phyloP scores from a whole-genome alignment of 2,113 vertebrate genomes.

The Glaucidium brasilianum region DNA sequence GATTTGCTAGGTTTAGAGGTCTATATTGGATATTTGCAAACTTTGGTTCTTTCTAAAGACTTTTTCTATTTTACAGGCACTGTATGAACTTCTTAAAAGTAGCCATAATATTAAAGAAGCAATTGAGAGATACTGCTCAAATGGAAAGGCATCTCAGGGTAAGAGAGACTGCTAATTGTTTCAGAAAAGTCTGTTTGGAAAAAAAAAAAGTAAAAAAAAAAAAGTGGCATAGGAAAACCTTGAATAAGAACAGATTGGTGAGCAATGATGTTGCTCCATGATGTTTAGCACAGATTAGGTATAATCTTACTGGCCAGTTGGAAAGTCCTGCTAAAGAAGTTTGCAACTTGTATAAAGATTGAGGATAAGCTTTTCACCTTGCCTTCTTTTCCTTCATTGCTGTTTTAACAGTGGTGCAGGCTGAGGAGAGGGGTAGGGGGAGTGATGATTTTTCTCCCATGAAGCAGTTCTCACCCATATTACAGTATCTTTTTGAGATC shows the following conservation, averaged over 20 bases:
- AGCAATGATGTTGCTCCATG: neutral
- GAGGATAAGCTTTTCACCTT: neutral
- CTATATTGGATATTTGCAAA: neutral
- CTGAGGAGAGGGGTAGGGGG: neutral
- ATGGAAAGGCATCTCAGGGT: slow-evolving; percentile 87
- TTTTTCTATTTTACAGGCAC: slow-evolving; percentile 75
- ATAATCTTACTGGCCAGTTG: neutral
- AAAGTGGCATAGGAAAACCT: neutral
- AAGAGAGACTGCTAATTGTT: neutral
- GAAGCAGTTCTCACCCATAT: neutral
- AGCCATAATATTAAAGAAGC: slow-evolving; percentile 90
- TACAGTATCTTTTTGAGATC: neutral
- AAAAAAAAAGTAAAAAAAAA: neutral
- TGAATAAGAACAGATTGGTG: neutral
- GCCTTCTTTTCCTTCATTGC: neutral
- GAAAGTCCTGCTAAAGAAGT: neutral
- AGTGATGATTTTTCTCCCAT: neutral
- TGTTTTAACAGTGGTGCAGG: neutral
- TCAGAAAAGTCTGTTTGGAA: neutral
- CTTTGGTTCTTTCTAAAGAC: neutral
- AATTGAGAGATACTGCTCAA: slow-evolving; percentile 85
- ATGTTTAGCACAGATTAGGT: neutral
- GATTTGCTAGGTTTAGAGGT: neutral
- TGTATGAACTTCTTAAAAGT: slow-evolving; percentile 90
- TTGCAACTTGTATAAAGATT: neutral